Percentiles rank a stretch among this genome's conserved stretches.
Evolutionary conservation across 2,113 vertebrate species (phyloP).

Genomic region (Vireo altiloquus): DNA sequence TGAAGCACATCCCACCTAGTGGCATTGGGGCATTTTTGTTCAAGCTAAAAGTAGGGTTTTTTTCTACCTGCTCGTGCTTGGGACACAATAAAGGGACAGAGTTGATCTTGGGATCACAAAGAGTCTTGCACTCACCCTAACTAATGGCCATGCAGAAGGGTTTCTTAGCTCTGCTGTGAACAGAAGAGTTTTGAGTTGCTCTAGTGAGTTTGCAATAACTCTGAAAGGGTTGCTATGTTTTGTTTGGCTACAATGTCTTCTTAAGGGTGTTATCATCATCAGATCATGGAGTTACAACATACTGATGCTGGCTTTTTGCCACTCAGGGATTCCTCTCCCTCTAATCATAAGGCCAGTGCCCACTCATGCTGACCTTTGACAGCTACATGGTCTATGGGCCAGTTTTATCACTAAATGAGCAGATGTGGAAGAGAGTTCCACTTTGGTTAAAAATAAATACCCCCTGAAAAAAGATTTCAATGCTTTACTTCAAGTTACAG

Average conservation of each 20-base stretch:
- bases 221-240: neutral
- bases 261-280: neutral
- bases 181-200: neutral
- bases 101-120: neutral
- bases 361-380: neutral
- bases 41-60: neutral
- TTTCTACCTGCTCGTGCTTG: fast-evolving
- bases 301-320: neutral
- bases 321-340: neutral
- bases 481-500: neutral
- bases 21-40: neutral
- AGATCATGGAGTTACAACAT: neutral
- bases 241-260: neutral
- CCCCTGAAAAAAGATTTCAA: neutral
- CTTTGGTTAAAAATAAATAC: neutral
- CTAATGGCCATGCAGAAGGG: neutral
- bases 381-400: neutral
- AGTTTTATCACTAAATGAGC: neutral
- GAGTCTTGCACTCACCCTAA: neutral
- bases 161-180: neutral
- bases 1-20: neutral
- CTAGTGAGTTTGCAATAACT: neutral
- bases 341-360: neutral
- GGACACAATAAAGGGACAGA: neutral
- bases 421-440: neutral